Percentiles rank a stretch among this genome's conserved stretches.
phyloP scores from a whole-genome alignment of 2,797 vertebrate species.

The Catamblyrhynchus diadema region DNA sequence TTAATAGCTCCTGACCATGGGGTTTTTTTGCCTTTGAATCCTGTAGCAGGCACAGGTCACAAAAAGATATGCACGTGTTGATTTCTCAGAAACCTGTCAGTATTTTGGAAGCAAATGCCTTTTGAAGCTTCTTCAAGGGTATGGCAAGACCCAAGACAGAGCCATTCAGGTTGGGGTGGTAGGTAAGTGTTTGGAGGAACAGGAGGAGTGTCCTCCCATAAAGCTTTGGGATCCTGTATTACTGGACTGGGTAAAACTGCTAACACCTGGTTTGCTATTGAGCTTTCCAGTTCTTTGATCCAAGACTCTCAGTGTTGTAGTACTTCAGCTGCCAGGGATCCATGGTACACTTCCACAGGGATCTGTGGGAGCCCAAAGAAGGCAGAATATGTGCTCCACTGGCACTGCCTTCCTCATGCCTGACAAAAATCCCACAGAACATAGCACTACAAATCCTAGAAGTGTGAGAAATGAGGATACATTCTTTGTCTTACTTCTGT shows the following conservation, averaged over 20 bases:
- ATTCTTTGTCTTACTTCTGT: constrained; percentile 59
- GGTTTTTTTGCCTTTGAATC: neutral
- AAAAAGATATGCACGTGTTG: constrained; percentile 61
- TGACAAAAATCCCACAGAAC: neutral
- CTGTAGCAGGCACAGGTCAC: constrained; percentile 69
- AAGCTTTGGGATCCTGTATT: neutral
- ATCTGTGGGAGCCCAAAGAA: neutral
- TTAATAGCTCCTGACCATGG: neutral
- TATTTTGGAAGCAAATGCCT: constrained; percentile 80
- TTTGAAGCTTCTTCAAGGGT: constrained; percentile 76
- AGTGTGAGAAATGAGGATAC: constrained; percentile 74
- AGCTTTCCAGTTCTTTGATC: neutral
- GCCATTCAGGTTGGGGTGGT: constrained; percentile 86
- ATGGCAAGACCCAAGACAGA: constrained; percentile 55
- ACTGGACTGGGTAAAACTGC: neutral
- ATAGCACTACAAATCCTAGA: neutral
- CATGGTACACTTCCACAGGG: neutral
- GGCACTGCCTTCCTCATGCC: neutral
- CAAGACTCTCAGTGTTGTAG: neutral
- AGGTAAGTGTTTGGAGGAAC: constrained; percentile 75
- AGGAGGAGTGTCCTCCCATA: neutral
- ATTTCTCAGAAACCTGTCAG: constrained; percentile 69
- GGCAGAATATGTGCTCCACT: neutral
- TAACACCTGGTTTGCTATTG: neutral
- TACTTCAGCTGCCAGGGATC: neutral